These are phyloP conservation scores for Mesorhabditis belari DNA, from an alignment of 2,888 invertebrate species.

Conservation along the genomic window DNA sequence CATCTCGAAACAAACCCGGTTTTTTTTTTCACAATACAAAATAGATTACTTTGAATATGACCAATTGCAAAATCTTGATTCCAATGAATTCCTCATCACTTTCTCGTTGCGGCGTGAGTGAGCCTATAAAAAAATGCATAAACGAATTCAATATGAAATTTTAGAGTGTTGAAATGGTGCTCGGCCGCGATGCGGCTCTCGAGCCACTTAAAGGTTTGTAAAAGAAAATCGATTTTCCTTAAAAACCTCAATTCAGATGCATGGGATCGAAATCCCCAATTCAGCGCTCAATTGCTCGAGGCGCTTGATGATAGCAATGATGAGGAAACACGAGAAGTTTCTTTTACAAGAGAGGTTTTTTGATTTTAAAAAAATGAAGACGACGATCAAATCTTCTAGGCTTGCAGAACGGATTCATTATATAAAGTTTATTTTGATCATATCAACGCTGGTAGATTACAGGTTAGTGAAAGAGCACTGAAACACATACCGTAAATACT, in stretches of 20 bases:
- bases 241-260: background rate
- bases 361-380: too few relatives aligned
- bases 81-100: too few relatives aligned
- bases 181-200: background rate
- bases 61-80: too few relatives aligned
- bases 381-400: too few relatives aligned
- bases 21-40: too few relatives aligned
- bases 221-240: background rate
- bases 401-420: constrained; percentile 1
- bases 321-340: too few relatives aligned
- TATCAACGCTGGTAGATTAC: constrained; percentile 32
- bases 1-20: too few relatives aligned
- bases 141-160: background rate
- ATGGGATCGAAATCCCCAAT: background rate
- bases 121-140: background rate
- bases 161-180: background rate
- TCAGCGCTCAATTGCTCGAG: background rate
- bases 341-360: background rate
- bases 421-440: constrained; percentile 37
- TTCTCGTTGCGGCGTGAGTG: too few relatives aligned
- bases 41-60: too few relatives aligned
- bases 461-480: constrained; percentile 10
- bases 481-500: too few relatives aligned
- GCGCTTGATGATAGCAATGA: background rate
- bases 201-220: background rate